Evolutionary conservation across 1,140 invertebrate genomes (phyloP).

Genomic region (Agrilus planipennis): DNA sequence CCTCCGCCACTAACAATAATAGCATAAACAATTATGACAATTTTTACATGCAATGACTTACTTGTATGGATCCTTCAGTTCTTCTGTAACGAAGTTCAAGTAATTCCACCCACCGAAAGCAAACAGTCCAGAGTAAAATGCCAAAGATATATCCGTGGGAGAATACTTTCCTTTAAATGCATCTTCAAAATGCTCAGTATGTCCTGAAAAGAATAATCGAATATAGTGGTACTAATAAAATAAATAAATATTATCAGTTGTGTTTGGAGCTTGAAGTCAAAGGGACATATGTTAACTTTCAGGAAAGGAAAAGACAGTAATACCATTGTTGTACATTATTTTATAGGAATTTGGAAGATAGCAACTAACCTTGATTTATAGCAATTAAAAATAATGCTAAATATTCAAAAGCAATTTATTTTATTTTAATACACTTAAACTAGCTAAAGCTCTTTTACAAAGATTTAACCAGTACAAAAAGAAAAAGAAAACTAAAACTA

Average conservation of each 20-base stretch:
- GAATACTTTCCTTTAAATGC: conserved; percentile 58
- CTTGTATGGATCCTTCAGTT: conserved; percentile 85
- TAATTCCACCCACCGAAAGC: conserved; percentile 96
- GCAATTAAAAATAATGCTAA: background rate
- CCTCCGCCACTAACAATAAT: too few relatives aligned
- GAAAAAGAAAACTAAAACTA: too few relatives aligned
- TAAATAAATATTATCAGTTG: background rate
- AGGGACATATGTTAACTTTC: background rate
- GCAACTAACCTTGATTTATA: background rate
- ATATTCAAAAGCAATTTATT: background rate
- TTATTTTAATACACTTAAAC: too few relatives aligned
- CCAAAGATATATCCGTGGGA: conserved; percentile 53
- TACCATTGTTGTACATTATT: too few relatives aligned
- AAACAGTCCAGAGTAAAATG: conserved; percentile 90
- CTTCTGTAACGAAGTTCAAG: conserved; percentile 88
- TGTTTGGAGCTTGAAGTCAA: background rate
- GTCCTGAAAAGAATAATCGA: conserved; percentile 37
- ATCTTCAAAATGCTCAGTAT: conserved; percentile 57
- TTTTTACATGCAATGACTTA: conserved; percentile 47
- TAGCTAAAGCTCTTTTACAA: too few relatives aligned
- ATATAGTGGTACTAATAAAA: background rate
- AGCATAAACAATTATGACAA: too few relatives aligned
- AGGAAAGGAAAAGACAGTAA: too few relatives aligned
- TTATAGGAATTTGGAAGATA: background rate
- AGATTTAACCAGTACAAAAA: too few relatives aligned